Conservation (phyloP, 2,797 vertebrate genomes). For the Eleutherodactylus coqui region DNA sequence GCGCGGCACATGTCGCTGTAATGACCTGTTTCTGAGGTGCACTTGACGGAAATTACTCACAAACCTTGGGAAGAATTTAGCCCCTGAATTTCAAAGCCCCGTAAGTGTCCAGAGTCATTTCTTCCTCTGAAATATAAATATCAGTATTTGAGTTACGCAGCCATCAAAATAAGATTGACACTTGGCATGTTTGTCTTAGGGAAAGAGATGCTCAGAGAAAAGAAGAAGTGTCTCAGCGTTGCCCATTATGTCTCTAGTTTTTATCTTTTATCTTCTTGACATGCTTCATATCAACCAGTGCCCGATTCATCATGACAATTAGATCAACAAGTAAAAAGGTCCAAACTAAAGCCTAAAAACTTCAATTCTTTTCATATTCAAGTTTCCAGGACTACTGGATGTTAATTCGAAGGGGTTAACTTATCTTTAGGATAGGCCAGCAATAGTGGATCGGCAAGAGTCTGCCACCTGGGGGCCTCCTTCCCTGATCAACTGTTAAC, state of each 20-base stretch:
- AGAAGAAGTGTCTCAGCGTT: not conserved
- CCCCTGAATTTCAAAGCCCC: slow-evolving; percentile 68
- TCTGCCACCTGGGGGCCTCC: no score
- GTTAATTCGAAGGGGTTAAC: no score
- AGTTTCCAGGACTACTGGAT: not conserved
- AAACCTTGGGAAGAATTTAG: slow-evolving; percentile 67
- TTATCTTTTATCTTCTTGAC: slow-evolving; percentile 20
- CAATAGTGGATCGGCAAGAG: no score
- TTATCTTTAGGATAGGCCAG: no score
- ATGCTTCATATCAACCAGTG: not conserved
- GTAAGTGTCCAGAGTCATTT: slow-evolving; percentile 64
- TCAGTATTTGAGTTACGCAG: slow-evolving; percentile 15
- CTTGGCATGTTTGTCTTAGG: slow-evolving; percentile 21
- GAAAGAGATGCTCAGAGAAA: slow-evolving; percentile 5
- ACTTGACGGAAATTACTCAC: slow-evolving; percentile 8
- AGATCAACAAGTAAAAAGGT: slow-evolving; percentile 20
- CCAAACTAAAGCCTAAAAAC: not conserved
- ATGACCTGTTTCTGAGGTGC: not conserved
- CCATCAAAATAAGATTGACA: slow-evolving; percentile 16
- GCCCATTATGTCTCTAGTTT: not conserved
- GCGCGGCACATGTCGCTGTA: not conserved
- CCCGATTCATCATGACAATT: slow-evolving; percentile 15
- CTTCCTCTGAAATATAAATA: slow-evolving; percentile 63
- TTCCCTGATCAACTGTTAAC: no score
- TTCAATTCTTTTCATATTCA: not conserved